Percentiles rank a stretch among this genome's conserved stretches.
Conservation (phyloP, 2,113 vertebrate species). For the Ameiurus melas region DNA sequence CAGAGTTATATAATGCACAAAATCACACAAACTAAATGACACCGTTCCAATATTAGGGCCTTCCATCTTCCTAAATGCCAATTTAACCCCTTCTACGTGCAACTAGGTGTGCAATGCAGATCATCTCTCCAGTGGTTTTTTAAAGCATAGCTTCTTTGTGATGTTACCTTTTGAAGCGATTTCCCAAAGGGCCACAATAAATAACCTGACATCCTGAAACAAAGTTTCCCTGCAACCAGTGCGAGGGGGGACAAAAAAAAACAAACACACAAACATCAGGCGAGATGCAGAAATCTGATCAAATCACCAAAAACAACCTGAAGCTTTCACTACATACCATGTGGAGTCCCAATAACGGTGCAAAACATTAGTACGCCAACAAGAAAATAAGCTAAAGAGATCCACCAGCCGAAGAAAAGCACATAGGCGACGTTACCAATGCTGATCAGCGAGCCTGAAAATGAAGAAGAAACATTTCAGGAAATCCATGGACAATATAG, state of each 20-base stretch:
- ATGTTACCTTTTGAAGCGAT: constrained; percentile 71
- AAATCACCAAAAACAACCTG: background rate
- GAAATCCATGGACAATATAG: background rate
- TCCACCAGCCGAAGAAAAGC: constrained; percentile 87
- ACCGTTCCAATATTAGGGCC: background rate
- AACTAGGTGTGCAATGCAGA: background rate
- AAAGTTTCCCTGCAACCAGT: constrained; percentile 69
- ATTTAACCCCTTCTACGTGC: background rate
- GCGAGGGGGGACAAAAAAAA: too few species aligned
- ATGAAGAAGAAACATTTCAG: background rate
- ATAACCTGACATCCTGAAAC: constrained; percentile 71
- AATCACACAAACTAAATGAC: background rate
- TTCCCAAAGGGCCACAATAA: constrained; percentile 86
- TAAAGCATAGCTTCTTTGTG: background rate
- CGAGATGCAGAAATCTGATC: background rate
- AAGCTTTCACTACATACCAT: constrained; percentile 69
- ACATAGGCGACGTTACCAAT: constrained; percentile 79
- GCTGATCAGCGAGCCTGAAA: constrained; percentile 72
- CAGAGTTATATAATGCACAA: background rate
- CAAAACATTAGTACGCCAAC: constrained; percentile 77
- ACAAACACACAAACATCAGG: background rate
- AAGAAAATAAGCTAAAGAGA: constrained; percentile 76
- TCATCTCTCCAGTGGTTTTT: background rate
- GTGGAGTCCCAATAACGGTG: constrained; percentile 73
- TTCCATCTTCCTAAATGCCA: background rate